Evolutionary conservation across 1,140 invertebrate genomes (phyloP), one percentile per base, ranked within the genome.

Genomic region (Papilio polyxenes): DNA sequence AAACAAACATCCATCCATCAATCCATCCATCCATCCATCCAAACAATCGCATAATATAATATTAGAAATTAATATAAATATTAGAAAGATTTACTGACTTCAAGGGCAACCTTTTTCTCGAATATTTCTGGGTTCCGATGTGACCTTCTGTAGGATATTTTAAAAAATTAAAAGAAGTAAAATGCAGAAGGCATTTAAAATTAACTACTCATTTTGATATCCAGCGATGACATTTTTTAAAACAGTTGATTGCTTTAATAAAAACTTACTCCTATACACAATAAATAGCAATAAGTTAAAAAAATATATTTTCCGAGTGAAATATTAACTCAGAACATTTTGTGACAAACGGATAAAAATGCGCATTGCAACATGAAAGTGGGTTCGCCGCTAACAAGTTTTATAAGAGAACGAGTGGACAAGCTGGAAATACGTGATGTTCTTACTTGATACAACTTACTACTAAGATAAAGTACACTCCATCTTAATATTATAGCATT

Each of bases 381-480:
- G 65, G 65, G 65, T 72, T 72, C 37, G 3, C 31, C 31, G 10
- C 31, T 72, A 72, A 72, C 31, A 72, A 72, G 65, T 72, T 72
- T 72, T 72, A 72, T 72, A 72, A 72, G 59, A 9, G 31, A 72
- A 40, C 65, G 31, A 72, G 65, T 72, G 65, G 65, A 72, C 65
- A 72, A 17, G 65, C 15, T 72, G 15, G 31, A 40, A 72, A 37
- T 72, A 72, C 65, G 65, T 72, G 65, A 72, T 72, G 5, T 72
- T 6, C 40, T 72, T 72, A 72, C 65, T 72, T 10, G 31, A 72
- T 72, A 3, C 65, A 72, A 37, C 31, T 37, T 23, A 23, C 10
- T 15, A 13, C 23, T 15, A 31, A 37, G 23, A 62, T 62, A 59
- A 59, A n/a, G 17, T 59, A 59, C 17, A n/a, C 15, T n/a, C 3